These are phyloP conservation scores for Phenganax subtilis DNA, from an alignment of 92 coral and sea anemone genomes.

Conservation along the genomic window DNA sequence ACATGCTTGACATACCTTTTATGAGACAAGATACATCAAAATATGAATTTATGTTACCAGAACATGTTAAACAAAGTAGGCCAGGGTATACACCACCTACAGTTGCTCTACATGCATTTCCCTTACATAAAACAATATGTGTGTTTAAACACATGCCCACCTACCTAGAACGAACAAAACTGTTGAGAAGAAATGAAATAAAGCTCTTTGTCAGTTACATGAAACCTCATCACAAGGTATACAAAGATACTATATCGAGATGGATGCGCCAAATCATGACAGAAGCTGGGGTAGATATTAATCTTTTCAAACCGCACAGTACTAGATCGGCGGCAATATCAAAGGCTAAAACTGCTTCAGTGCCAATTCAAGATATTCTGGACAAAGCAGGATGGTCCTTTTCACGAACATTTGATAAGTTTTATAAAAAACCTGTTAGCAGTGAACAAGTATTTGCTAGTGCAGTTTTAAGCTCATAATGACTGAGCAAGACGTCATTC, in stretches of 20 bases:
- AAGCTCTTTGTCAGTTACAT: slow-evolving; percentile 46
- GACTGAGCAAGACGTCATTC: too few relatives aligned
- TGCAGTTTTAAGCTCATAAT: too few relatives aligned
- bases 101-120: slow-evolving; percentile 45
- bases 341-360: background rate
- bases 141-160: slow-evolving; percentile 32
- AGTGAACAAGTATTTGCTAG: background rate
- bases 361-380: background rate
- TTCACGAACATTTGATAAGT: slow-evolving; percentile 8
- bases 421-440: background rate
- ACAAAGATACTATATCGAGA: slow-evolving; percentile 15
- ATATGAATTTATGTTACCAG: background rate
- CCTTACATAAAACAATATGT: slow-evolving; percentile 40
- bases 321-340: slow-evolving; percentile 23
- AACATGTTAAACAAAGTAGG: slow-evolving; percentile 45
- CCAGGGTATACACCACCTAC: slow-evolving; percentile 36
- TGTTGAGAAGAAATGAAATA: slow-evolving; percentile 45
- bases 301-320: slow-evolving; percentile 29
- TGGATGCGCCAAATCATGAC: slow-evolving; percentile 36
- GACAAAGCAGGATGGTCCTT: background rate
- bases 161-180: slow-evolving; percentile 42
- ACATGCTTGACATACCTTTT: slow-evolving; percentile 41
- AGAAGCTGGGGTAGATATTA: background rate
- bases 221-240: slow-evolving; percentile 18
- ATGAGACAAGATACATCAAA: slow-evolving; percentile 40